phyloP scores from a whole-genome alignment of 2,797 vertebrate genomes.

The Austrolebias charrua region DNA sequence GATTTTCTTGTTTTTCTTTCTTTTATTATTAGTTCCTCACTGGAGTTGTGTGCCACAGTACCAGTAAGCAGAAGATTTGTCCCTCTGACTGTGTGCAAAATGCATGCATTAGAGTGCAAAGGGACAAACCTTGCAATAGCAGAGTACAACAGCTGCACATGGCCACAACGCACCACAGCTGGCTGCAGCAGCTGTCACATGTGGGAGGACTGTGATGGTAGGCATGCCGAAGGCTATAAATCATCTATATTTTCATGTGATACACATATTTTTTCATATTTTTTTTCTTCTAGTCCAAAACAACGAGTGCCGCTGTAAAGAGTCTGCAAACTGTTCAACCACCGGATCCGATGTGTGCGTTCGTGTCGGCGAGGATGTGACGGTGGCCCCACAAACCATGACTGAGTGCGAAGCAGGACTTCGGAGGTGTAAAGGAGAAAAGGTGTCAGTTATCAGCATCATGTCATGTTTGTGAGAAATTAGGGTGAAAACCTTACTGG shows the following conservation, averaged over 20 bases:
- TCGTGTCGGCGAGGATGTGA: conserved; percentile 53
- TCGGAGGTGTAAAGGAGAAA: conserved; percentile 75
- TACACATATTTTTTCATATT: neutral
- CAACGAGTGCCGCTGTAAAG: conserved; percentile 77
- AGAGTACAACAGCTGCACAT: conserved; percentile 67
- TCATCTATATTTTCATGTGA: neutral
- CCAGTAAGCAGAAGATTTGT: conserved; percentile 52
- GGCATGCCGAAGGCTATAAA: conserved; percentile 11
- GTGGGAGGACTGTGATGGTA: conserved; percentile 75
- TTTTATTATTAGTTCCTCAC: conserved; percentile 78
- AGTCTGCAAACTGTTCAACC: conserved; percentile 56
- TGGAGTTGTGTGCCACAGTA: conserved; percentile 77
- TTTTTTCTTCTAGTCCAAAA: conserved; percentile 46
- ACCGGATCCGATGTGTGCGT: conserved; percentile 79
- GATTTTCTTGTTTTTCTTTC: conserved; percentile 2
- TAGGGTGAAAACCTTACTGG: neutral
- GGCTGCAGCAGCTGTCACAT: conserved; percentile 75
- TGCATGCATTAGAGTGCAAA: conserved; percentile 79
- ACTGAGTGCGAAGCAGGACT: conserved; percentile 83
- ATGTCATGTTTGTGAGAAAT: conserved; percentile 67
- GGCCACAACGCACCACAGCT: conserved; percentile 31
- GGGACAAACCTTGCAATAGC: conserved; percentile 67
- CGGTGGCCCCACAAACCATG: conserved; percentile 68
- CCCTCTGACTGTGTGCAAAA: conserved; percentile 82
- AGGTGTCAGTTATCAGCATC: conserved; percentile 75